Conservation (phyloP, 2,797 vertebrate genomes). For the Lepidocolaptes lacrymiger region DNA sequence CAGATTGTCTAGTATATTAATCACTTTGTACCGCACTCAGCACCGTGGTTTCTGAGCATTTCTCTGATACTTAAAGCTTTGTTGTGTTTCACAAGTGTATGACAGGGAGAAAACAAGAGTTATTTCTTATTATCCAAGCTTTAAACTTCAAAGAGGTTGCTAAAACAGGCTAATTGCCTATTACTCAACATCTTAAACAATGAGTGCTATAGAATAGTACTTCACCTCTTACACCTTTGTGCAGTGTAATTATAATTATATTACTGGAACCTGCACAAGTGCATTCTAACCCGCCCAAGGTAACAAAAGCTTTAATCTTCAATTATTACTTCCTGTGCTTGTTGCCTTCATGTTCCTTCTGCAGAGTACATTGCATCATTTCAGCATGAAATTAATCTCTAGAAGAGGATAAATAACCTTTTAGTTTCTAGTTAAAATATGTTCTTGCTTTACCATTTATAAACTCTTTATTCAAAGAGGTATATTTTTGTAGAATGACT, state of each 20-base stretch:
- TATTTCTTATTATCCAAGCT: neutral
- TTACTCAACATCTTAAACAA: neutral
- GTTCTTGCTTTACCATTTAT: neutral
- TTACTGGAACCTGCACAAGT: constrained; percentile 16
- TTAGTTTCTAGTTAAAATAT: neutral
- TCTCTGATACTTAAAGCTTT: neutral
- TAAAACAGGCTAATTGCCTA: neutral
- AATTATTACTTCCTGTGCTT: neutral
- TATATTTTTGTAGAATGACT: neutral
- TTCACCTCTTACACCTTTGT: constrained; percentile 16
- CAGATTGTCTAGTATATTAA: neutral
- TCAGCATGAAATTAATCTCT: constrained; percentile 9
- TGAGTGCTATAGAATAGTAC: neutral
- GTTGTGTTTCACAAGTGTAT: neutral
- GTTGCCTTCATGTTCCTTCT: constrained; percentile 15
- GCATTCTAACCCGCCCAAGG: neutral
- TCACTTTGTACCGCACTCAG: neutral
- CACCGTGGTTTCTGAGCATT: neutral
- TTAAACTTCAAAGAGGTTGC: constrained; percentile 38
- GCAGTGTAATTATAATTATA: constrained; percentile 14
- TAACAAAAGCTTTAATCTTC: constrained; percentile 55
- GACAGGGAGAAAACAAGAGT: neutral
- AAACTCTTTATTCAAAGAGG: neutral
- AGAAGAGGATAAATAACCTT: neutral
- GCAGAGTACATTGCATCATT: neutral